phyloP scores from a whole-genome alignment of 2,888 invertebrate genomes.

The Malthinus flaveolus region DNA sequence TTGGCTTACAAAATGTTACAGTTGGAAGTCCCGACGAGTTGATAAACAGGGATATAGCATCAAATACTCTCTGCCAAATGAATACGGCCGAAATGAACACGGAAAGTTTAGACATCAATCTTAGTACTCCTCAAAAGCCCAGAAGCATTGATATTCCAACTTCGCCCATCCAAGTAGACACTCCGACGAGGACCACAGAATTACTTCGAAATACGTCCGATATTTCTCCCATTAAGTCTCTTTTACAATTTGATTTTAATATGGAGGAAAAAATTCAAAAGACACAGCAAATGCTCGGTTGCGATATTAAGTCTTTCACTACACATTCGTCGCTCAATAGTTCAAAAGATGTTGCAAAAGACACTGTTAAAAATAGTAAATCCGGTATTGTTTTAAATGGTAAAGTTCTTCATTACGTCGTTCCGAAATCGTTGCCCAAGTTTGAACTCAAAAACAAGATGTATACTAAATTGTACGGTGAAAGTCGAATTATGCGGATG shows the following conservation, averaged over 20 bases:
- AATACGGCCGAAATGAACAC: constrained; percentile 42
- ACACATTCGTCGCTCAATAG: not conserved
- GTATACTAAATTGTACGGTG: not conserved
- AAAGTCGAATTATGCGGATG: not conserved
- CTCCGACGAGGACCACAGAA: constrained; percentile 52
- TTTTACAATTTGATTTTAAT: not conserved
- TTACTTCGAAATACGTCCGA: constrained; percentile 34
- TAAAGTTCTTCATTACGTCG: not conserved
- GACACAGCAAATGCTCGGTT: not conserved
- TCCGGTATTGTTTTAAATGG: not conserved
- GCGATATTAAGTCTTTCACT: not conserved
- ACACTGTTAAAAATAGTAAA: not conserved
- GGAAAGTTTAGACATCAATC: constrained; percentile 26
- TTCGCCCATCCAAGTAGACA: constrained; percentile 46
- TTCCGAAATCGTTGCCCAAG: not conserved
- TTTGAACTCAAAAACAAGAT: not conserved
- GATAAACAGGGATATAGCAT: constrained; percentile 21
- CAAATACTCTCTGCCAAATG: constrained; percentile 38
- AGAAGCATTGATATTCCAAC: constrained; percentile 30
- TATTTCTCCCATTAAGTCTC: constrained; percentile 21
- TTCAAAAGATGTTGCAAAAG: too few relatives aligned
- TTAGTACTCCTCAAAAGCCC: not conserved
- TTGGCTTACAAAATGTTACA: constrained; percentile 18
- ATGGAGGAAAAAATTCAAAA: constrained; percentile 3
- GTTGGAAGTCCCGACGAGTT: constrained; percentile 20